phyloP scores from a whole-genome alignment of 1,140 invertebrate genomes.

The Tetraneura akinire region DNA sequence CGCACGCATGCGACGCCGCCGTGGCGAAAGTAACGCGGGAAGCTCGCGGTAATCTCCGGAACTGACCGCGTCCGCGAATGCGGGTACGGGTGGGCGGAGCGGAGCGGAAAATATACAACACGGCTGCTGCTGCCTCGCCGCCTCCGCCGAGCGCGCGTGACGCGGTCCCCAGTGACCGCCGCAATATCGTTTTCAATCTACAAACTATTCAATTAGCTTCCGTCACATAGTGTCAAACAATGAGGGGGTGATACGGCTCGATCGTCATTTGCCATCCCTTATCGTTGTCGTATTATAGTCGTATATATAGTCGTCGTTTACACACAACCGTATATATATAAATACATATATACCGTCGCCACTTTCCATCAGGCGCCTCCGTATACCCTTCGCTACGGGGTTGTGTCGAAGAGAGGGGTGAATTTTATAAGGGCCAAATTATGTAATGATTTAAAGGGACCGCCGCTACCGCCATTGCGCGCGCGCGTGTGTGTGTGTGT shows the following conservation, averaged over 20 bases:
- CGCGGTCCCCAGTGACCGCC: slow-evolving; percentile 15
- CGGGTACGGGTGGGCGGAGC: not conserved
- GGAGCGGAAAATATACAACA: not conserved
- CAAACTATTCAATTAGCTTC: slow-evolving; percentile 49
- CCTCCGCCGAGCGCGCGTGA: not conserved
- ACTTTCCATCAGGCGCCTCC: not conserved
- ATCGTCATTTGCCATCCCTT: not conserved
- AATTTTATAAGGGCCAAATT: slow-evolving; percentile 45
- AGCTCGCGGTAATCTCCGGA: slow-evolving; percentile 37
- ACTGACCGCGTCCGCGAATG: slow-evolving; percentile 26
- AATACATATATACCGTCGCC: not conserved
- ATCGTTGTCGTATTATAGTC: not conserved
- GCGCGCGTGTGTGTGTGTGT: not conserved
- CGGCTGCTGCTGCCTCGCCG: not conserved
- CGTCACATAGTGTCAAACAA: slow-evolving; percentile 45
- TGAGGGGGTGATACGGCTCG: not conserved
- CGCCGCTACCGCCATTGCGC: not conserved
- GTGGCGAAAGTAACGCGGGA: slow-evolving; percentile 35
- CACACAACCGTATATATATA: not conserved
- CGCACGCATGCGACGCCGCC: not conserved
- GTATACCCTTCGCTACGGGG: not conserved
- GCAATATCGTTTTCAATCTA: slow-evolving; percentile 50
- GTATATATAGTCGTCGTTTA: not conserved
- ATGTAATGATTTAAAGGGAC: slow-evolving; percentile 47
- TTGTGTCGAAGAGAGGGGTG: not conserved